A percentile compares a stretch with the other conserved stretches of the same genome.
phyloP scores from a whole-genome alignment of 1,140 invertebrate genomes.

The Helicoverpa zea region DNA sequence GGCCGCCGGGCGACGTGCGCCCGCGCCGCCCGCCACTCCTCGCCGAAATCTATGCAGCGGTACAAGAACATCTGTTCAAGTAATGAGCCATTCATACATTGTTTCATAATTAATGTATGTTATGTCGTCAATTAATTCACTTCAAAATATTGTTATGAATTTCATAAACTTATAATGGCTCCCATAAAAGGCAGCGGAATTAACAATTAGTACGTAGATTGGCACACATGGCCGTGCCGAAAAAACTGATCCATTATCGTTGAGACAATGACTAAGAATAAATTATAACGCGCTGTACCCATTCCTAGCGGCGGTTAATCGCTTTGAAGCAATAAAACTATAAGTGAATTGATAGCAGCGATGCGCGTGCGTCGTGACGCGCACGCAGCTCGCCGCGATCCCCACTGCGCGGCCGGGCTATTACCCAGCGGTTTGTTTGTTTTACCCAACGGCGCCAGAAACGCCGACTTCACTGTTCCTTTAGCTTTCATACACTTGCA shows the following conservation, averaged over 20 bases:
- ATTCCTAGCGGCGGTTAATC: constrained; percentile 28
- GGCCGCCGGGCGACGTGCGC: background rate
- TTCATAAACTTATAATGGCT: constrained; percentile 15
- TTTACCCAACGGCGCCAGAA: too few relatives aligned
- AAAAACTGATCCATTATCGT: constrained; percentile 24
- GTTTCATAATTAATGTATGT: background rate
- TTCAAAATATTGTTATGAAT: constrained; percentile 30
- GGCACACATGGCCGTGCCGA: constrained; percentile 17
- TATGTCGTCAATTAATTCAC: background rate
- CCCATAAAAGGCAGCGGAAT: background rate
- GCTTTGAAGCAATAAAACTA: constrained; percentile 34
- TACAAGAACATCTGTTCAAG: background rate
- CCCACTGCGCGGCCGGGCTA: constrained; percentile 5
- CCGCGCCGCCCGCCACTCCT: background rate
- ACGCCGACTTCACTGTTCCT: too few relatives aligned
- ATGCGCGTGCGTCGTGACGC: constrained; percentile 29
- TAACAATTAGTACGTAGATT: constrained; percentile 23
- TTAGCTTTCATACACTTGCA: too few relatives aligned
- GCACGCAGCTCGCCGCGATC: constrained; percentile 11
- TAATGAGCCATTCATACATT: constrained; percentile 8
- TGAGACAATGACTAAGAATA: constrained; percentile 18
- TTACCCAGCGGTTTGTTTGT: too few relatives aligned
- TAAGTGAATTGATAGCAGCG: constrained; percentile 41
- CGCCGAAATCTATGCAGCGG: too few relatives aligned
- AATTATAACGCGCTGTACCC: constrained; percentile 33